Base-by-base conservation (phyloP, 2,888 invertebrate genomes). In the Artemia sp. region DNA sequence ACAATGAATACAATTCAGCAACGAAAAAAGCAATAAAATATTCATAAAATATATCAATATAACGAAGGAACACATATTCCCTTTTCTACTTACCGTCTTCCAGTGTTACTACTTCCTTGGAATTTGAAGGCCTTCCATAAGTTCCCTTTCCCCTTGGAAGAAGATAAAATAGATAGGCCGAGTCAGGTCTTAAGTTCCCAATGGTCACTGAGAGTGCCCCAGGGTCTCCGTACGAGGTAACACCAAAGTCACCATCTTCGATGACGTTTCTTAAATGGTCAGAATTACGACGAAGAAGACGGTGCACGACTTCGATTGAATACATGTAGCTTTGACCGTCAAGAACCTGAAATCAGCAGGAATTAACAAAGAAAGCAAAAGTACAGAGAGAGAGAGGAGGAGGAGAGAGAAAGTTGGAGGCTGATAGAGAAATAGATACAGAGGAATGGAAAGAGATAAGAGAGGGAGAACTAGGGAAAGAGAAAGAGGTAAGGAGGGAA, bases 81-180 rank as follows among this genome's bases (percentile, higher is more conserved):
- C 38, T 38, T 38, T 38, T 38, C 38, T 38, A 38, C 64, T 58
- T 10, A 58, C 64, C 64, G 24, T 58, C 64, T 58, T 58, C 14
- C 64, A 10, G 64, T 19, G 64, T 58, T 24, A 10, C 11, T 58
- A 58, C 64, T 58, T 58, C 64, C 24, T 58, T 58, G 14, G 64
- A 58, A 24, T 58, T 58, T 8, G 64, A 58, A 2, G 64, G 64
- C 64, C 64, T 58, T 58, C 64, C 64, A 9, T n/a, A n/a, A 10
- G 64, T 58, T 58, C 64, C 64, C 10, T 58, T 58, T 24, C 64
- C 64, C 24, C 24, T 58, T 58, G 64, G 64, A 58, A 58, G 64
- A 9, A 58, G 14, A 11, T 58, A 58, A 24, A 58, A 58, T 24
- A 58, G n/a, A 10, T 58, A 58, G 11, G 24, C 64, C 14, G 64